Base-by-base conservation (phyloP, 2,113 vertebrate species). In the Cyanoderma ruficeps region DNA sequence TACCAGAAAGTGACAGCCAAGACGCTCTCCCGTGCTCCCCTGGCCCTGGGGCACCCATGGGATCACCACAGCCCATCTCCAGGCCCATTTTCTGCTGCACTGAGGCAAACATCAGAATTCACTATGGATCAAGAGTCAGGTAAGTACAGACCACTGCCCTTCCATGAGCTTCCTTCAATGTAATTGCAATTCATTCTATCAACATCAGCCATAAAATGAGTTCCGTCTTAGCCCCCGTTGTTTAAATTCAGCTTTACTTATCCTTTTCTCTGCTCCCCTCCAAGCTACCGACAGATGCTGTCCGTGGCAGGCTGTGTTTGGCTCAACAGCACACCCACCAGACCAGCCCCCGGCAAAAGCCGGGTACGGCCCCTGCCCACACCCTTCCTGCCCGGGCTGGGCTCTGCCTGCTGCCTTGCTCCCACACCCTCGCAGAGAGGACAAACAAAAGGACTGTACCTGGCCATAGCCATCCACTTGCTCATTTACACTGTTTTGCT, bases 1-100 rank as follows among this genome's bases (percentile, higher is more conserved):
- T 65, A 28, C 13, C 3, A 27, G 22, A 37, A 87, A 9, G 24
- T 1, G 0, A n/a, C 0, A 4, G 16, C 35, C 0, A 5, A 14
- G 15, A 82, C 68, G 37, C 18, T 41, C 19, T 78, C 15, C 25
- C 1, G 1, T 17, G 16, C 15, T 50, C 23, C 6, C 13, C 55
- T 49, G 33, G 50, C 35, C 27, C 33, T 12, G 2, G 11, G 17
- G 1, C 13, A 94, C 16, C 22, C 59, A 49, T 2, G 0, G 13
- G 25, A 46, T 27, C 15, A 42, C 11, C 6, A 1, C 25, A 68
- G 41, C 16, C 28, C 24, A 37, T 50, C 24, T 39, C 30, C 70
- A 79, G 24, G 7, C 33, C 24, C 10, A 1, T n/a, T 33, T 28
- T 18, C 44, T 60, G 77, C 39, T 47, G 16, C 7, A 1, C 24